Base-by-base conservation (phyloP, 2,113 vertebrate species). In the Puntigrus tetrazona region DNA sequence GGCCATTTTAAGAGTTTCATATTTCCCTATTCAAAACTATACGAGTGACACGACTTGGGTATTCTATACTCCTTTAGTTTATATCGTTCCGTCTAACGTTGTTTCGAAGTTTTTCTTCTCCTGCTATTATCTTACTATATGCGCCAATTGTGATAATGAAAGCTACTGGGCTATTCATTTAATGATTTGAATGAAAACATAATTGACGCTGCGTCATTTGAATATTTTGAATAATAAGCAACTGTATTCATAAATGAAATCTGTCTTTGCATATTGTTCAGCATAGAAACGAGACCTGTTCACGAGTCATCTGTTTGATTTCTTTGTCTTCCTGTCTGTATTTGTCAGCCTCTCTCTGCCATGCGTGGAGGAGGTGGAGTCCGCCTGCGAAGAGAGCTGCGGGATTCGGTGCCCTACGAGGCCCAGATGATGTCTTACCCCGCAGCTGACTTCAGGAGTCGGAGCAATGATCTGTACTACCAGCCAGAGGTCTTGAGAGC, bases 371-470 rank as follows among this genome's bases (percentile, higher is more conserved):
- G 84, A 0, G 90, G 27, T 29, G 47, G 63, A 78, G 85, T 78
- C n/a, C 93, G 91, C 4, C 89, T 92, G 55, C 93, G 92, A 34
- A 90, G 93, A 69, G 93, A 94, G 57, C 89, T 94, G 0, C 91
- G 47, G 14, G 90, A 91, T 57, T 63, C 89, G 5, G 82, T 93
- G 81, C 92, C 93, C 6, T 95, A 94, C 22, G 93, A 94, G 72
- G 92, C 92, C 22, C 89, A 92, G 86, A 92, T 93, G 91, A 92
- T 94, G 91, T 92, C 93, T 81, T 93, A 94, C 67, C 90, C 92
- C 5, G 65, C 82, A 0, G 76, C 86, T 13, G 52, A 87, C 57
- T 83, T 84, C 47, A 90, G 88, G 41, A 90, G 89, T 1, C 70
- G 90, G 16, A 85, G 69, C 78, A 90, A 86, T 1, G 86, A 91